phyloP scores from a whole-genome alignment of 2,797 vertebrate genomes.

The Mormyrops attenuatus region DNA sequence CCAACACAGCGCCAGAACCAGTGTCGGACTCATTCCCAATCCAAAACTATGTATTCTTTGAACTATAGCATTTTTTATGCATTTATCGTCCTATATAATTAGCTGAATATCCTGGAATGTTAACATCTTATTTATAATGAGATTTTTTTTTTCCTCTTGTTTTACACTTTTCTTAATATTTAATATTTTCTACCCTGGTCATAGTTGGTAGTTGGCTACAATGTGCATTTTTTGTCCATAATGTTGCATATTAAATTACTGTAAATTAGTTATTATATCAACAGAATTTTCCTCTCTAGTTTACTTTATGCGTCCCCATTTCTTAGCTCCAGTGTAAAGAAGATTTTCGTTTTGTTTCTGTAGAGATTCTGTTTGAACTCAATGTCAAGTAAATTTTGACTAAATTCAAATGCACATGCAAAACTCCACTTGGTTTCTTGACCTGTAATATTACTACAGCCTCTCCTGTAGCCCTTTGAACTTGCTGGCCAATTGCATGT shows the following conservation, averaged over 20 bases:
- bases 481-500: not conserved
- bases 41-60: not conserved
- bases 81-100: not conserved
- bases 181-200: not conserved
- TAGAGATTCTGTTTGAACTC: not conserved
- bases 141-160: not conserved
- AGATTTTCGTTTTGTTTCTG: not conserved
- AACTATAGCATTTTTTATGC: not conserved
- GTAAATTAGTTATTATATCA: not conserved
- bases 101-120: not conserved
- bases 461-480: not conserved
- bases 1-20: no score
- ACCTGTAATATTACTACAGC: not conserved
- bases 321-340: not conserved
- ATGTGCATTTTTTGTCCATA: not conserved
- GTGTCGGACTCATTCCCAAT: not conserved
- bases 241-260: not conserved
- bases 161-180: not conserved
- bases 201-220: not conserved
- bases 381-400: not conserved
- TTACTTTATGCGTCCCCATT: not conserved
- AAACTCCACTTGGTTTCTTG: not conserved
- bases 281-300: not conserved
- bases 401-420: constrained; percentile 2
- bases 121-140: not conserved